Percentiles rank a stretch among this genome's conserved stretches.
phyloP scores from a whole-genome alignment of 2,113 vertebrate species.

The Diadophis punctatus region DNA sequence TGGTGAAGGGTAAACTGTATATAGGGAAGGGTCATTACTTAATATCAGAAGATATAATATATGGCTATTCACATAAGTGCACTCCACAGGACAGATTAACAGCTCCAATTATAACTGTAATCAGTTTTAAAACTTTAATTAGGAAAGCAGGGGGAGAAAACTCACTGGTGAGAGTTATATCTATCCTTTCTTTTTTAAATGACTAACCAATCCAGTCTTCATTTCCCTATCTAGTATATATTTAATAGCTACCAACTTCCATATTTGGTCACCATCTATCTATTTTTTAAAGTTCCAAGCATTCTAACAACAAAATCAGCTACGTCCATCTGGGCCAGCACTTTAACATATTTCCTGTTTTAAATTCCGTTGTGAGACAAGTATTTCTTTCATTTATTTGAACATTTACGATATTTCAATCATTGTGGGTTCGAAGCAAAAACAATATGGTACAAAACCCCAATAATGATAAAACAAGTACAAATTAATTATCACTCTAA shows the following conservation, averaged over 20 bases:
- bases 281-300: conserved; percentile 19
- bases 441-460: background rate
- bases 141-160: background rate
- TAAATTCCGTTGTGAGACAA: background rate
- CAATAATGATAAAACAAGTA: background rate
- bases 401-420: background rate
- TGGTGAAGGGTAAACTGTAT: background rate
- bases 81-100: background rate
- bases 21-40: background rate
- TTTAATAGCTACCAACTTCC: background rate
- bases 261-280: conserved; percentile 26
- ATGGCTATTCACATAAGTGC: background rate
- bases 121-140: background rate
- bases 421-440: background rate
- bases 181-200: background rate
- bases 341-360: conserved; percentile 22
- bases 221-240: background rate
- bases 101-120: background rate
- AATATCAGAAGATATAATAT: background rate
- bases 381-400: background rate
- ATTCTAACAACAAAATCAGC: conserved; percentile 29
- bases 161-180: background rate
- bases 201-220: conserved; percentile 23
- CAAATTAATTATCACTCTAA: background rate
- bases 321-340: conserved; percentile 38